Conservation (phyloP, 1,140 invertebrate species). For the Vanessa tameamea region DNA sequence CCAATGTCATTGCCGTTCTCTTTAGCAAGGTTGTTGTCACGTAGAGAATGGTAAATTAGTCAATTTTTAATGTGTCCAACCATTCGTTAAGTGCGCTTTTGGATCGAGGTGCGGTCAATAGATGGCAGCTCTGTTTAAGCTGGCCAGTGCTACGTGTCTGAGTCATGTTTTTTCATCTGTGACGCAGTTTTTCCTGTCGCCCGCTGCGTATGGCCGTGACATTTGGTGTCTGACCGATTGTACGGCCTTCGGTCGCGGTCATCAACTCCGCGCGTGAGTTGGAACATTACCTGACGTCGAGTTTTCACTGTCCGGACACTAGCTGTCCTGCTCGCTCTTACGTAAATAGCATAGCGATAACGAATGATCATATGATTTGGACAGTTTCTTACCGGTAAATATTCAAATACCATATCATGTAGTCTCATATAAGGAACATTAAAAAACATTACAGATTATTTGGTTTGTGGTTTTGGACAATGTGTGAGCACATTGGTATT, state of each 20-base stretch:
- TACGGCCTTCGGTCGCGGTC: slow-evolving; percentile 74
- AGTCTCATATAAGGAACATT: background rate
- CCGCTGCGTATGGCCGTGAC: slow-evolving; percentile 66
- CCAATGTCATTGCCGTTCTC: slow-evolving; percentile 74
- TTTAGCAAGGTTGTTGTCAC: slow-evolving; percentile 57
- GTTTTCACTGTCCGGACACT: slow-evolving; percentile 49
- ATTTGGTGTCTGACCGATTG: slow-evolving; percentile 79
- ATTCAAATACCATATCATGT: slow-evolving; percentile 15
- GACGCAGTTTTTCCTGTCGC: slow-evolving; percentile 73
- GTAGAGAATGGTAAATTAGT: background rate
- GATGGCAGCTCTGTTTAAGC: slow-evolving; percentile 24
- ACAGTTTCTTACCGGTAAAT: slow-evolving; percentile 31
- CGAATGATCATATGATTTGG: background rate
- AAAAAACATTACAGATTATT: background rate
- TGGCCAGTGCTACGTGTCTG: slow-evolving; percentile 39
- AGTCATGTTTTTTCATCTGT: slow-evolving; percentile 76
- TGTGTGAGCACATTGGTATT: background rate
- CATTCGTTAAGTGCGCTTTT: background rate
- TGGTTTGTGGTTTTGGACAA: background rate
- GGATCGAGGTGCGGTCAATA: slow-evolving; percentile 6
- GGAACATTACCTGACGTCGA: slow-evolving; percentile 57
- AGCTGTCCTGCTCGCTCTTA: slow-evolving; percentile 40
- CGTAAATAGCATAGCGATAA: background rate
- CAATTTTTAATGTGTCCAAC: slow-evolving; percentile 2
- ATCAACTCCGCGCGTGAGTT: slow-evolving; percentile 68